Base-by-base conservation (phyloP, 2,797 vertebrate species). In the Sebastes baramenuke region DNA sequence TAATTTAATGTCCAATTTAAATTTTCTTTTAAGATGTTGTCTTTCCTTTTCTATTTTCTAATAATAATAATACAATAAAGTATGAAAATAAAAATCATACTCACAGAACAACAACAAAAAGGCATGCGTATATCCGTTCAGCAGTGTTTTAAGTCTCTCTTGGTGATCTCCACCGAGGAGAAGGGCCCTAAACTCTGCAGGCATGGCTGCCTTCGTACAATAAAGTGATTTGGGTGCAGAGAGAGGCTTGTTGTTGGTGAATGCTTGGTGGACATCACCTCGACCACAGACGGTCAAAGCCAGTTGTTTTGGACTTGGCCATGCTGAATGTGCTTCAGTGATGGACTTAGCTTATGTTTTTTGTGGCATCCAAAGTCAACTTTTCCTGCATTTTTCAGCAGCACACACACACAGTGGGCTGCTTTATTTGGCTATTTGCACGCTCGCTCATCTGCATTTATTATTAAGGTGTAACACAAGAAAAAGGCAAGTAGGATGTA, bases 271-370 rank as follows among this genome's bases (percentile, higher is more conserved):
- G 85, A 87, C 90, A 88, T 90, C 85, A 91, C 90, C 86, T 87
- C 87, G 81, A 92, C 89, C 84, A 83, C 92, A 94, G 91, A 93
- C 94, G 93, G 94, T 95, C 95, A 95, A 93, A 94, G 94, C 90
- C 94, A 93, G 85, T 88, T 93, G 90, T 93, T 94, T 88, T 95
- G 94, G 90, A 95, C 94, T 95, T 95, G 95, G 93, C 95, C 89
- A 91, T 94, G 92, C 89, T 72, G 32, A 79, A 49, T 81, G 81
- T 72, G 36, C 54, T 69, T 69, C 11, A 5, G 72, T 81, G 79
- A 24, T 27, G 32, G 81, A 67, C 38, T 75, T 58, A 8, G 14
- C 62, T 54, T 56, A 3, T 67, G 30, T 69, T 69, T 42, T 56
- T 49, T 22, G 20, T 67, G 64, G 52, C 24, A 79, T 75, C 58